Conservation (phyloP, 2,113 vertebrate genomes). For the Calidris pygmaea region DNA sequence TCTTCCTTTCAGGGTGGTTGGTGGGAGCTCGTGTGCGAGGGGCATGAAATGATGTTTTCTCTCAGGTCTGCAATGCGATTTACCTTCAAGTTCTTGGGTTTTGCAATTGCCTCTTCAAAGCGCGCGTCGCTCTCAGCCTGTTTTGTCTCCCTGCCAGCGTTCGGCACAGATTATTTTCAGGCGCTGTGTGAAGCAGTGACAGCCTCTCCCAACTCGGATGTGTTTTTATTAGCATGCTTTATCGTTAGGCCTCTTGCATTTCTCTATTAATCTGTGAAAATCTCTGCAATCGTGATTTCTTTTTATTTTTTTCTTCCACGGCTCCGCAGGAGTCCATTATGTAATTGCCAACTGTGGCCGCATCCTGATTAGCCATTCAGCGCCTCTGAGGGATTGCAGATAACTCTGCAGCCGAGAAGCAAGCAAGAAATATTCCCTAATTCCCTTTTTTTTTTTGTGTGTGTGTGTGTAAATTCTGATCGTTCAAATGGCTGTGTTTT, state of each 20-base stretch:
- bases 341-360: background rate
- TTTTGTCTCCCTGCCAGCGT: background rate
- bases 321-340: background rate
- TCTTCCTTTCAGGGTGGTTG: background rate
- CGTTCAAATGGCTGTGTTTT: background rate
- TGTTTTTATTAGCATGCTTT: background rate
- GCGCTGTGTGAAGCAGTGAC: background rate
- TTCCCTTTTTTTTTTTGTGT: background rate
- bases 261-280: background rate
- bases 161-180: background rate
- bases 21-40: background rate
- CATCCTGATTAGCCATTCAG: background rate
- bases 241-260: background rate
- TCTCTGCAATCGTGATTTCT: background rate
- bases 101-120: background rate
- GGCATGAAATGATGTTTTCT: background rate
- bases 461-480: background rate
- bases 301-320: background rate
- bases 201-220: background rate
- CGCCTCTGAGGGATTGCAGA: background rate
- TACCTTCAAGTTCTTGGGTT: background rate
- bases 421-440: background rate
- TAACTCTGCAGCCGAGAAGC: background rate
- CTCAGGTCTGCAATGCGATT: background rate
- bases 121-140: background rate